Evolutionary conservation across 1,140 invertebrate species (phyloP).

Genomic region (Drosophila hydei): DNA sequence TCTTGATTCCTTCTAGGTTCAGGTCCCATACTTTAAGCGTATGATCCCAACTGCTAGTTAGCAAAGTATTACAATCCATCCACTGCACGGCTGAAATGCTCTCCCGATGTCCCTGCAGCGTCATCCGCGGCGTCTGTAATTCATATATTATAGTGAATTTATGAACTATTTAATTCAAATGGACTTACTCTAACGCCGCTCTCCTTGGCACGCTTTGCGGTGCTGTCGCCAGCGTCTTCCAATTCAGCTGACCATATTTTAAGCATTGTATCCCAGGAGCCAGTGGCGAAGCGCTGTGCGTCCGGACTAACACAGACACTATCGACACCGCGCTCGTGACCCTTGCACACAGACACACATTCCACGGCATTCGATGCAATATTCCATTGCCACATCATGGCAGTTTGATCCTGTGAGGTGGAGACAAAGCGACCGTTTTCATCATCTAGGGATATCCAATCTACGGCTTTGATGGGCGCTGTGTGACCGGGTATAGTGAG

Average conservation of each 20-base stretch:
- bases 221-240: constrained; percentile 80
- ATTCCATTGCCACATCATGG: constrained; percentile 96
- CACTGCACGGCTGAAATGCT: constrained; percentile 93
- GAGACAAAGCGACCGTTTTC: constrained; percentile 90
- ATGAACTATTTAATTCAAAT: background rate
- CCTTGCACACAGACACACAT: constrained; percentile 91
- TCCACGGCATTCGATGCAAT: constrained; percentile 90
- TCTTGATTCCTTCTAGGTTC: constrained; percentile 91
- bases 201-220: constrained; percentile 79
- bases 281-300: constrained; percentile 91
- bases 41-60: constrained; percentile 97
- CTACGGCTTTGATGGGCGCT: constrained; percentile 93
- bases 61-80: constrained; percentile 90
- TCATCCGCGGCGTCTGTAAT: constrained; percentile 91
- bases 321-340: constrained; percentile 95
- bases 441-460: constrained; percentile 90
- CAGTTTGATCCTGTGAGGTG: constrained; percentile 97
- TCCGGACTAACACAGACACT: constrained; percentile 90
- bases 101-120: constrained; percentile 96
- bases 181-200: constrained; percentile 85
- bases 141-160: background rate
- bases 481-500: constrained; percentile 94
- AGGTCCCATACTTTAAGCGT: constrained; percentile 97
- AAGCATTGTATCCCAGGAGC: constrained; percentile 94
- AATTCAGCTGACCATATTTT: constrained; percentile 90